Conservation (phyloP, 2,797 vertebrate species). For the Anniella stebbinsi region DNA sequence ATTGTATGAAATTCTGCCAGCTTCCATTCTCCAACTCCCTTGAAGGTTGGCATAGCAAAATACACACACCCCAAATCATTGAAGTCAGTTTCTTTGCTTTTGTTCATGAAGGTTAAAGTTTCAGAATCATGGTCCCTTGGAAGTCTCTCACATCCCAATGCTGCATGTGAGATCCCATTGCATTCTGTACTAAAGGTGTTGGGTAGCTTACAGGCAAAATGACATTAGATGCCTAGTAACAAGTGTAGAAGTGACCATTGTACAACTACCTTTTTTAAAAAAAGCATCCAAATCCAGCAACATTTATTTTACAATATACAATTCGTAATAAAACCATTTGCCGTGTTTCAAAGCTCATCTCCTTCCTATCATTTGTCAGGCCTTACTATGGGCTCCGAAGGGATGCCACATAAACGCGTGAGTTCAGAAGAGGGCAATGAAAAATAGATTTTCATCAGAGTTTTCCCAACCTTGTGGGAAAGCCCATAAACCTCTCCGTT, state of each 20-base stretch:
- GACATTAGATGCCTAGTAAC: not conserved
- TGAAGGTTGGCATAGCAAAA: too few species aligned
- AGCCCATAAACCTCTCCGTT: slow-evolving; percentile 6
- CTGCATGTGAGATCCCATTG: not conserved
- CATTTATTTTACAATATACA: slow-evolving; percentile 20
- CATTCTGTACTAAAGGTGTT: not conserved
- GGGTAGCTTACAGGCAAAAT: not conserved
- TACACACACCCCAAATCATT: too few species aligned
- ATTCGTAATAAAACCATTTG: not conserved
- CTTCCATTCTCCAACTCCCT: too few species aligned
- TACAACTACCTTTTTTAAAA: not conserved
- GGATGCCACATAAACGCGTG: not conserved
- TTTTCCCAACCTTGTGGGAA: not conserved
- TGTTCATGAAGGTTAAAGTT: too few species aligned
- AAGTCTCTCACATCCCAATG: not conserved
- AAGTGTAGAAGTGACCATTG: not conserved
- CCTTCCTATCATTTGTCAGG: not conserved
- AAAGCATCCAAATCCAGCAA: not conserved
- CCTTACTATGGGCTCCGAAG: not conserved
- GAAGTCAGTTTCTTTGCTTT: too few species aligned
- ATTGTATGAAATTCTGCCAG: too few species aligned
- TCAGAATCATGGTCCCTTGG: too few species aligned
- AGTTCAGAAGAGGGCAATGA: not conserved
- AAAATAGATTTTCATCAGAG: not conserved
- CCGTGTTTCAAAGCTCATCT: not conserved